These are phyloP conservation scores for Gryon sp. DNA, from an alignment of 1,140 invertebrate genomes.

Conservation along the genomic window DNA sequence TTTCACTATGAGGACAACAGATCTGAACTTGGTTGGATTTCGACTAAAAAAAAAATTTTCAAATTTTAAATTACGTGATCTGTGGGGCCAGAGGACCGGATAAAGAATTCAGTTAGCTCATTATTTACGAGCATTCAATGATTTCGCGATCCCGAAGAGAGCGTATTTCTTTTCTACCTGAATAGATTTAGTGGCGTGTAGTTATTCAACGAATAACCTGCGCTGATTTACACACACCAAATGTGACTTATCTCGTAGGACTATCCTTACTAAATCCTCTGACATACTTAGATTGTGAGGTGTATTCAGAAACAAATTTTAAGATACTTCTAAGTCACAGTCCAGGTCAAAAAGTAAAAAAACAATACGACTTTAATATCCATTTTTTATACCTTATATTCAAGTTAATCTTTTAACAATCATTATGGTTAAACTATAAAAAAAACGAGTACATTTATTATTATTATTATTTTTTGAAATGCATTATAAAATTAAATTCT, in stretches of 20 bases:
- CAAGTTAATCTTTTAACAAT: no score
- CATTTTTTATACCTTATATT: no score
- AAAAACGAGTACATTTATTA: no score
- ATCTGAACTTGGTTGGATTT: constrained; percentile 14
- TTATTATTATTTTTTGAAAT: no score
- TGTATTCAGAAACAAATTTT: no score
- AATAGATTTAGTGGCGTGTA: constrained; percentile 59
- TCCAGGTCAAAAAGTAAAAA: no score
- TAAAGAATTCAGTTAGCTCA: constrained; percentile 54
- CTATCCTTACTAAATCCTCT: constrained; percentile 27
- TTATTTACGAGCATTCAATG: constrained; percentile 65
- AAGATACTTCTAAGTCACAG: neutral
- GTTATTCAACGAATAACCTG: constrained; percentile 46
- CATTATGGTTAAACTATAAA: no score
- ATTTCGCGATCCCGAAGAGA: constrained; percentile 47
- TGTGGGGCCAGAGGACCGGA: constrained; percentile 23
- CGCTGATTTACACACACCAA: constrained; percentile 56
- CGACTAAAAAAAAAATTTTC: constrained; percentile 17
- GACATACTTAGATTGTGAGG: constrained; percentile 4
- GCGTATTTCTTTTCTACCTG: constrained; percentile 62
- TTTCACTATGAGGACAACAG: constrained; percentile 34
- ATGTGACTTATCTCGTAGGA: constrained; percentile 41
- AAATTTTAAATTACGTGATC: constrained; percentile 25
- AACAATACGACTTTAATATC: no score
- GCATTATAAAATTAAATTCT: no score